Conservation (phyloP, 92 coral and sea anemone species). For the Epizoanthus scotinus region DNA sequence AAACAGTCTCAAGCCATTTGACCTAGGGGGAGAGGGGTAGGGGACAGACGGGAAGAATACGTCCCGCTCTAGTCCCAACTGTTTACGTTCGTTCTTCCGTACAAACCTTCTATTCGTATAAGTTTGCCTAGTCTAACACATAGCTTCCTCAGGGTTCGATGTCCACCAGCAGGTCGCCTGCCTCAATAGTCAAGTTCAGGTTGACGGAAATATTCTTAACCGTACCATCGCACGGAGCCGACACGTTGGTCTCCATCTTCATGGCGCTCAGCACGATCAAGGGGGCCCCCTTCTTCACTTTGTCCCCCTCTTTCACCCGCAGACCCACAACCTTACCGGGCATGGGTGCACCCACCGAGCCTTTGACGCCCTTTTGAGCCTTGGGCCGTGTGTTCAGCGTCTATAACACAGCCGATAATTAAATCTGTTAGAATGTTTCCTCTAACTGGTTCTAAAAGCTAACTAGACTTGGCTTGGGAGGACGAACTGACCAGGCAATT, state of each 20-base stretch:
- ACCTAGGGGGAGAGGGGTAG: too few species aligned
- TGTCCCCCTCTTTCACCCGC: constrained; percentile 93
- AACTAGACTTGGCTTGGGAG: not conserved
- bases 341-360: constrained; percentile 99
- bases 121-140: too few species aligned
- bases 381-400: constrained; percentile 83
- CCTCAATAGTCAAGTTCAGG: constrained; percentile 72
- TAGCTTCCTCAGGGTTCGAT: constrained; percentile 51
- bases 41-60: too few species aligned
- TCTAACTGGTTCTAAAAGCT: not conserved
- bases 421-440: not conserved
- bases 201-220: constrained; percentile 75
- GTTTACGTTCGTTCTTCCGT: too few species aligned
- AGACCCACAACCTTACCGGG: constrained; percentile 96
- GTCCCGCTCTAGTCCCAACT: too few species aligned
- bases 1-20: too few species aligned
- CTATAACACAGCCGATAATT: constrained; percentile 46
- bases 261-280: constrained; percentile 96
- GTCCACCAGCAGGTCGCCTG: constrained; percentile 86
- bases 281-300: constrained; percentile 89
- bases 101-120: too few species aligned
- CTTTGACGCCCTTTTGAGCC: constrained; percentile 87
- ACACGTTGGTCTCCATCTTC: constrained; percentile 99
- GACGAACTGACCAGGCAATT: not conserved
- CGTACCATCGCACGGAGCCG: constrained; percentile 86